Base-by-base conservation (phyloP, 2,888 invertebrate genomes). In the Oeneis ivallda region DNA sequence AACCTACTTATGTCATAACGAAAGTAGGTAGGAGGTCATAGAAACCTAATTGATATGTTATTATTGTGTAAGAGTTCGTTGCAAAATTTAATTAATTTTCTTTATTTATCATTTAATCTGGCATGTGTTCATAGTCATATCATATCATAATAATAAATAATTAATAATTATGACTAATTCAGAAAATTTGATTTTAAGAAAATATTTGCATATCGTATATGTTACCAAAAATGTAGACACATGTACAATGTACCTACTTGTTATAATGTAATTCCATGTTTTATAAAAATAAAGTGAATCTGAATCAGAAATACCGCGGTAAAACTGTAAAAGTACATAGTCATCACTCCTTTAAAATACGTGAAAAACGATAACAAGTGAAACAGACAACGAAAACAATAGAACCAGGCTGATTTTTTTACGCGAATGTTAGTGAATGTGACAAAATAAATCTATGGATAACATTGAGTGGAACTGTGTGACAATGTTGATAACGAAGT, bases 401-500 rank as follows among this genome's bases (percentile, higher is more conserved):
- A 58, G 43, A 57, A 11, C 8, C n/a, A 32, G 5, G 9, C 11
- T 7, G 34, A 4, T 9, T 11, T 41, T 9, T 45, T 53, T 53
- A 52, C 54, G 59, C 54, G 49, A 19, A 11, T 58, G 26, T 17
- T 47, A 50, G 58, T 65, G 66, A 56, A 37, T 62, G 50, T 66
- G 59, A 54, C 41, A 62, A 49, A 53, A 37, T 50, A 49, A 54
- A 66, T 69, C 60, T 26, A 26, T 26, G 26, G 26, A 26, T 26
- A 26, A 26, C 26, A 26, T 26, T 26, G 26, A 26, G 26, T 26
- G 26, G 26, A 62, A 57, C 61, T 60, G 71, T 70, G 65, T 56
- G 62, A 65, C 86, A 74, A 95, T 95, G 95, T 89, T 95, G 82
- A 95, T 95, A 81, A 95, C 95, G 26, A 93, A 94, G 79, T 95